Conservation (phyloP, 2,888 invertebrate genomes). For the Geophilus truncorum region DNA sequence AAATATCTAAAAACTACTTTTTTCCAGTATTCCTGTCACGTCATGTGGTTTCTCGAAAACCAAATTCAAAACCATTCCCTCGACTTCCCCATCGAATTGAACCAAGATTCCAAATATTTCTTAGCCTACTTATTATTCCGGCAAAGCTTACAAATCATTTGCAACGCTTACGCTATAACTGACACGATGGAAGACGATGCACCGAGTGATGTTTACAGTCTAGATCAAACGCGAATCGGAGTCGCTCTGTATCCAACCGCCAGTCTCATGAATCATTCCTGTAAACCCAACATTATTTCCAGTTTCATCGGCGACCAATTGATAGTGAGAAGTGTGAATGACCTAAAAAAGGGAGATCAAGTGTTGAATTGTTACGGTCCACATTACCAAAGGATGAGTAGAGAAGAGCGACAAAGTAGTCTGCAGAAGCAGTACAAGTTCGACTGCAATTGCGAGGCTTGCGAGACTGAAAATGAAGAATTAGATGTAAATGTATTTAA, state of each 20-base stretch:
- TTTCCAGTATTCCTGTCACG: not conserved
- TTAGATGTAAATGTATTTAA: slow-evolving; percentile 2
- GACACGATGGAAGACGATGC: slow-evolving; percentile 42
- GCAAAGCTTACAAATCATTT: slow-evolving; percentile 72
- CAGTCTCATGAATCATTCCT: slow-evolving; percentile 90
- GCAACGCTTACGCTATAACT: slow-evolving; percentile 69
- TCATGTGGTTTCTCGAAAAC: not conserved
- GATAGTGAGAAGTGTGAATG: not conserved
- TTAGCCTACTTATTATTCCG: slow-evolving; percentile 65
- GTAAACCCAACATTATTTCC: slow-evolving; percentile 73
- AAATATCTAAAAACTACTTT: too few species aligned
- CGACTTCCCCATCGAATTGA: not conserved
- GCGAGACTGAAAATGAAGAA: slow-evolving; percentile 47
- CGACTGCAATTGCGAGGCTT: slow-evolving; percentile 67
- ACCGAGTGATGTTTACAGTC: not conserved
- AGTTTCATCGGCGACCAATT: slow-evolving; percentile 42
- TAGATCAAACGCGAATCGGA: slow-evolving; percentile 56
- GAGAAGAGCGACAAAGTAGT: slow-evolving; percentile 57
- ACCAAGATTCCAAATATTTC: not conserved
- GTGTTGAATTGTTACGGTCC: slow-evolving; percentile 51
- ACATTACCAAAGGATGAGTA: slow-evolving; percentile 62
- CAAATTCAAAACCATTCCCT: not conserved
- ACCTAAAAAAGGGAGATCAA: not conserved
- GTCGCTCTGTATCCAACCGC: slow-evolving; percentile 80
- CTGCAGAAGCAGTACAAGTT: slow-evolving; percentile 72